These are phyloP conservation scores for Sylvia borin DNA, from an alignment of 2,797 vertebrate species.

Conservation along the genomic window DNA sequence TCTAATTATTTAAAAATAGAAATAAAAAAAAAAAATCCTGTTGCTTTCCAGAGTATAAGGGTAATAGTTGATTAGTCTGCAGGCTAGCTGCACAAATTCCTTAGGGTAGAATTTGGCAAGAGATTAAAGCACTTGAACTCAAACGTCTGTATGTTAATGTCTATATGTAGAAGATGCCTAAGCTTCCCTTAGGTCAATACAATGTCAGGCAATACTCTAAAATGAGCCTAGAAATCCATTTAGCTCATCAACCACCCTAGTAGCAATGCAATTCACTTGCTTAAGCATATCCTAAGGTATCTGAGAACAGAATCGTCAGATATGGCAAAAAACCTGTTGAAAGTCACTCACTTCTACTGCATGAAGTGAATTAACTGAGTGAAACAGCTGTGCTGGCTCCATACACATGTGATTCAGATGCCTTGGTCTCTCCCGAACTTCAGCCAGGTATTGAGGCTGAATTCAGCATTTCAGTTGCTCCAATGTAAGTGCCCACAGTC, in stretches of 20 bases:
- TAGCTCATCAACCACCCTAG: neutral
- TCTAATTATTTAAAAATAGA: slow-evolving; percentile 53
- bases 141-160: neutral
- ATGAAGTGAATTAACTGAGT: neutral
- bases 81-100: neutral
- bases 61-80: neutral
- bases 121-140: neutral
- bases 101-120: neutral
- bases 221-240: neutral
- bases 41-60: neutral
- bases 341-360: neutral
- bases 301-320: neutral
- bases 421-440: neutral
- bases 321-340: neutral
- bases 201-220: neutral
- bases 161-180: neutral
- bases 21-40: neutral
- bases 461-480: neutral
- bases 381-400: neutral
- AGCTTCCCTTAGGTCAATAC: neutral
- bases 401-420: neutral
- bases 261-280: neutral
- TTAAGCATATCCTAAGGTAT: neutral
- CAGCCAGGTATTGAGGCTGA: neutral
- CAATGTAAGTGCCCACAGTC: neutral